phyloP scores from a whole-genome alignment of 1,140 invertebrate genomes.

The Drosophila orosa region DNA sequence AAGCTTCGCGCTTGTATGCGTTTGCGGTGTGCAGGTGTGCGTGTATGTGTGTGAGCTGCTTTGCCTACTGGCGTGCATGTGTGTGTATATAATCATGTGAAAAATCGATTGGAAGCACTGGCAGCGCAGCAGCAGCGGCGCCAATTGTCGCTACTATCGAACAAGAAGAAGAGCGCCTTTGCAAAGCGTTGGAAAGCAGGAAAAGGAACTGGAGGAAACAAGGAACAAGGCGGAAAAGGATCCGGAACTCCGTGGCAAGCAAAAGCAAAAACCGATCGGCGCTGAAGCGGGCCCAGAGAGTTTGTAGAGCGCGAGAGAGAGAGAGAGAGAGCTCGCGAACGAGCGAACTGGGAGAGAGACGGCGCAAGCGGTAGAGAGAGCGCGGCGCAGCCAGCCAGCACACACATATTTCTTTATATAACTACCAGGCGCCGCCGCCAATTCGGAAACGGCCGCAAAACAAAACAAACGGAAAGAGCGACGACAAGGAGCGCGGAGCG shows the following conservation, averaged over 20 bases:
- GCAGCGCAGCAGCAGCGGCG: constrained; percentile 63
- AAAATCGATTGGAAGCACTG: constrained; percentile 83
- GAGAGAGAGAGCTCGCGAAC: constrained; percentile 19
- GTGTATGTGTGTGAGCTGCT: constrained; percentile 20
- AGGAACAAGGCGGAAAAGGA: constrained; percentile 12
- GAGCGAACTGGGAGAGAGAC: constrained; percentile 34
- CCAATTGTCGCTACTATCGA: constrained; percentile 78
- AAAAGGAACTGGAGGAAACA: constrained; percentile 31
- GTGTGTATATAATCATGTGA: constrained; percentile 79
- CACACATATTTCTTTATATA: constrained; percentile 64
- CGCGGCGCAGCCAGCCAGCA: constrained; percentile 24
- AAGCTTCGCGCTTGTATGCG: constrained; percentile 2
- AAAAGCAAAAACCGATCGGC: constrained; percentile 18
- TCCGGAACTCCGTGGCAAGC: background rate
- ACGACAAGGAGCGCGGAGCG: constrained; percentile 4
- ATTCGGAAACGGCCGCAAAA: constrained; percentile 37
- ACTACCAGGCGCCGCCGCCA: constrained; percentile 24
- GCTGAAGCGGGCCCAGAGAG: background rate
- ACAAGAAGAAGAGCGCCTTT: constrained; percentile 69
- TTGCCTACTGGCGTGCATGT: constrained; percentile 21
- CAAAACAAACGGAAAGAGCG: constrained; percentile 31
- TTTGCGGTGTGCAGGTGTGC: constrained; percentile 17
- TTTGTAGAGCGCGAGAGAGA: background rate
- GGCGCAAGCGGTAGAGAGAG: constrained; percentile 26
- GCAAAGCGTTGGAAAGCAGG: constrained; percentile 26